Base-by-base conservation (phyloP, 2,888 invertebrate genomes). In the Dryococelus australis region DNA sequence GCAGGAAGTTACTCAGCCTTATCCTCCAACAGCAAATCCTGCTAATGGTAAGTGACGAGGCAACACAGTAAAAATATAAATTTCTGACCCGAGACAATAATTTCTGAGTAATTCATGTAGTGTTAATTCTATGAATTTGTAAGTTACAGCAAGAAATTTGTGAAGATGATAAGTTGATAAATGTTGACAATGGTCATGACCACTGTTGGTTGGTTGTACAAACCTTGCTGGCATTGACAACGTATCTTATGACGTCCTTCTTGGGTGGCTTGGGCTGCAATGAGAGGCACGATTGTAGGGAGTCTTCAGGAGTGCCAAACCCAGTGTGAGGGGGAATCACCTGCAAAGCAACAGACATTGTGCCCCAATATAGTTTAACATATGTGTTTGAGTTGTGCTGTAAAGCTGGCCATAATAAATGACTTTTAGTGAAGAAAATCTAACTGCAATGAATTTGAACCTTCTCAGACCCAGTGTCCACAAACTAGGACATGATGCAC, bases 231-330 rank as follows among this genome's bases (percentile, higher is more conserved):
- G 95, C 95, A 92, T 97, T 97, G 35, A 95, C 93, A 87, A 97
- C 93, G 91, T 96, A 96, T 91, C 95, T 95, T 89, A 97, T 94
- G 89, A 96, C 93, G 91, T 97, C 96, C 91, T 96, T 96, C 91
- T 95, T 95, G 0, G 96, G 96, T 0, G 95, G 94, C 90, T 96
- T 95, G 8, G 96, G 96, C 65, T 95, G 91, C 86, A 97, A 93
- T 0, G 95, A 94, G 90, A 95, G 93, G 91, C 96, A 96, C 28
- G 96, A 96, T 90, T 95, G 95, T 51, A 97, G 92, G 0, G 97
- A 95, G 91, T 97, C 97, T 91, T 97, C 97, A 4, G 96, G 94
- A 24, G 95, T 93, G 2, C 97, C 97, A 89, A 96, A 94, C 5
- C 95, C 96, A 89, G 93, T 93, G 90, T 96, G 95, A 88, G 96